Evolutionary conservation across 2,113 vertebrate genomes (phyloP).

Genomic region (Perognathus longimembris): DNA sequence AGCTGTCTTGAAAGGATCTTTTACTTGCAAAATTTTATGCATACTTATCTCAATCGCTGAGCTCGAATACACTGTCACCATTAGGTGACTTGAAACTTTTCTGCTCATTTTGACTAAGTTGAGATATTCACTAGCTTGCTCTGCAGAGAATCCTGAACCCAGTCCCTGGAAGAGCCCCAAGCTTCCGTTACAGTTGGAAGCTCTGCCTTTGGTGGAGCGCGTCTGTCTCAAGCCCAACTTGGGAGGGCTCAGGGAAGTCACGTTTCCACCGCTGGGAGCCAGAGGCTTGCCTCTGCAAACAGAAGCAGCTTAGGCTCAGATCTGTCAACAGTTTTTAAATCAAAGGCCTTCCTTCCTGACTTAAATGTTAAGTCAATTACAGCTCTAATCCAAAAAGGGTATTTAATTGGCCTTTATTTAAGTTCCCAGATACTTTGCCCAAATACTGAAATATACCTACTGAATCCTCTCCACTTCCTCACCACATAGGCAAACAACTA

Average conservation of each 20-base stretch:
- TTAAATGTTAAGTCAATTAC: slow-evolving; percentile 55
- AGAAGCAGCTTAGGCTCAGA: neutral
- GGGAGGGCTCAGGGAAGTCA: neutral
- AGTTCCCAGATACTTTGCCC: slow-evolving; percentile 46
- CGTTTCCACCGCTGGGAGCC: neutral
- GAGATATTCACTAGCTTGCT: neutral
- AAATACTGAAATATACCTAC: neutral
- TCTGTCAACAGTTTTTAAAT: slow-evolving; percentile 61
- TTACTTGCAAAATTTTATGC: neutral
- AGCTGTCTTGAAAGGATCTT: neutral
- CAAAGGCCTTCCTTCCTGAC: slow-evolving; percentile 59
- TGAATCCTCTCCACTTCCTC: slow-evolving; percentile 5
- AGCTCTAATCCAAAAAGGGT: slow-evolving; percentile 47
- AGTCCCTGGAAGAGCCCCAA: neutral
- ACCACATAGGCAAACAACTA: neutral
- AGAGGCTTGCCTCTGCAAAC: neutral
- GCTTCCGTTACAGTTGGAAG: neutral
- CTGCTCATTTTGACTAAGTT: neutral
- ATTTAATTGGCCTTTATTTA: slow-evolving; percentile 57
- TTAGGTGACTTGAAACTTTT: neutral
- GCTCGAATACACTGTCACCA: neutral
- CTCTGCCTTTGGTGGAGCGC: neutral
- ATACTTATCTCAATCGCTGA: neutral
- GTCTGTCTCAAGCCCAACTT: neutral
- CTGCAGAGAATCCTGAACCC: neutral